Base-by-base conservation (phyloP, 2,797 vertebrate species). In the Chanos chanos region DNA sequence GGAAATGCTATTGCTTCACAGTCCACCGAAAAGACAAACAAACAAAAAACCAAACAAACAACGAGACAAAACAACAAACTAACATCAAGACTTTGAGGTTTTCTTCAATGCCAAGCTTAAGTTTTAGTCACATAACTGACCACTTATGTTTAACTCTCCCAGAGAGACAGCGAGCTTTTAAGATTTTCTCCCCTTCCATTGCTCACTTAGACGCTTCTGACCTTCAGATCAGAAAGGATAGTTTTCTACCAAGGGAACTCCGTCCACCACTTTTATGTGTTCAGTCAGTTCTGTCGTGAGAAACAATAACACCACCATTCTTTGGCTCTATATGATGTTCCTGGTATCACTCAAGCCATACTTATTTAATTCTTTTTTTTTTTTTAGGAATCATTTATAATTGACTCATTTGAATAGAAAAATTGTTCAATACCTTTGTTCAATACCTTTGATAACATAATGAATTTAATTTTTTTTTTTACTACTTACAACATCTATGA, bases 91-190 rank as follows among this genome's bases (percentile, higher is more conserved):
- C 33, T 37, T 25, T 2, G 55, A 59, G 55, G 31, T 25, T 40
- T 33, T 22, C 41, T 54, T 54, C 19, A 48, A 34, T 49, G 16
- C 34, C 22, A 40, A 13, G 54, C 9, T 27, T 57, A 39, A 27
- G 47, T 67, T 48, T 55, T 22, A 55, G 24, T 48, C 54, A 16
- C 56, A 49, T 39, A 27, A 36, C 49, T 48, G 41, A 43, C 8
- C 43, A 51, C 24, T 12, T 21, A 21, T 40, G 33, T 18, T 33
- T 30, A 3, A 36, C 41, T 45, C 24, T 48, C 31, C 37, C 8
- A 24, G 7, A 12, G 39, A 34, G 22, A 15, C 5, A 48, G 30
- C 36, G 3, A 28, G 16, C 13, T 37, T 41, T 28, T 4, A 21
- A 37, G 49, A 5, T 13, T 47, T 40, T 52, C 53, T 25, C n/a